Evolutionary conservation across 2,888 invertebrate species (phyloP), one percentile per base, ranked within the genome.

Genomic region (Orthonevra nobilis): DNA sequence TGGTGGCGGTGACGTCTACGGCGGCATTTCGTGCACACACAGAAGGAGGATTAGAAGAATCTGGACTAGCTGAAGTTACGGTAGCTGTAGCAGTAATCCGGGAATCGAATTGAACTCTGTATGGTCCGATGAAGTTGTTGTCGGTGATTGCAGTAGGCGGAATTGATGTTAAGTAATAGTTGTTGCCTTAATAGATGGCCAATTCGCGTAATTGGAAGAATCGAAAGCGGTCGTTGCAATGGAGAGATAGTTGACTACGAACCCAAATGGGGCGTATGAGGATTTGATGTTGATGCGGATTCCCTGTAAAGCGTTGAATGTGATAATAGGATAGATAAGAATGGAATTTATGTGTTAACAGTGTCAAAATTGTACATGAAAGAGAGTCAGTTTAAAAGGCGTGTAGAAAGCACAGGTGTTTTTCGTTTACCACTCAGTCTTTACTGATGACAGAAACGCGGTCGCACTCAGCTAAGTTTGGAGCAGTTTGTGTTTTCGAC

Each of bases 91-190:
- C 26, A 23, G 69, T 68, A 61, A 61, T 40, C 60, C 58, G 58
- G 52, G 48, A 77, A 60, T 66, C 48, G 66, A 48, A 66, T 66
- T 73, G 60, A 66, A 73, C 72, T 64, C 54, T 66, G 56, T 17
- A 52, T 26, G 10, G n/a, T 40, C 72, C 83, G 82, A 84, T 84
- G 83, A 83, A 84, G 84, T 84, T 84, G 84, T 83, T 81, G 73
- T 20, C 63, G 83, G 82, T 82, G 82, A 83, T 83, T 83, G 83
- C 82, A 82, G 83, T 83, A 83, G 82, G 82, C 82, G 83, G 81
- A 83, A 83, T 82, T 83, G 82, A 83, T 84, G 83, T 83, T 83
- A 83, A 83, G 83, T 83, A 84, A 83, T 83, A 83, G 82, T 74
- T 83, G 73, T 73, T 79, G 73, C 79, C 79, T 79, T 79, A 79